Conservation (phyloP, 2,113 vertebrate genomes). For the Syngnathoides biaculeatus region DNA sequence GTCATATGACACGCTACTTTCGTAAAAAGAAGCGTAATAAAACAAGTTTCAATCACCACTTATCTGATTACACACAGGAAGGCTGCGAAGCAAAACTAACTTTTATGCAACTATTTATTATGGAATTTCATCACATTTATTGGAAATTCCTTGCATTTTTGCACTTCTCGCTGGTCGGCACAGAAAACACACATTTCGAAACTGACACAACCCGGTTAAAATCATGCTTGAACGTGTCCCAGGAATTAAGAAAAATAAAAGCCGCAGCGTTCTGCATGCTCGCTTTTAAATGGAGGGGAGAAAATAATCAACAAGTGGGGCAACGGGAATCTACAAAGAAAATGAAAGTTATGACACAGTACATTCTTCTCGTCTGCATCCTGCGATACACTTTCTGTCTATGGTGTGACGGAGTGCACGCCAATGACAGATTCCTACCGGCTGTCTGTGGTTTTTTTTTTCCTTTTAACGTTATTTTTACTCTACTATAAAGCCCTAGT, state of each 20-base stretch:
- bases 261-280: constrained; percentile 19
- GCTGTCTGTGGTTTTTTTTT: too few species aligned
- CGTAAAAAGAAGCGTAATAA: constrained; percentile 29
- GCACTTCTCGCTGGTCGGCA: constrained; percentile 10
- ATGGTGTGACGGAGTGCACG: too few species aligned
- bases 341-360: constrained; percentile 43
- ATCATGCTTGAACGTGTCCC: constrained; percentile 34
- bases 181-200: constrained; percentile 25
- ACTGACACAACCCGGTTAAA: constrained; percentile 15
- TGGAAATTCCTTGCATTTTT: constrained; percentile 27
- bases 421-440: too few species aligned
- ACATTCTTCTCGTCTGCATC: neutral
- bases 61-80: constrained; percentile 20
- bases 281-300: constrained; percentile 17
- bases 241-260: constrained; percentile 37
- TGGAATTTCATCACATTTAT: constrained; percentile 36
- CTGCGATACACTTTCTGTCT: too few species aligned
- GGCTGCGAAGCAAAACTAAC: constrained; percentile 13
- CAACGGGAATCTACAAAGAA: constrained; percentile 40
- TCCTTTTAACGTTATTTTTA: too few species aligned
- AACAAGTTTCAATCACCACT: constrained; percentile 17
- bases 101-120: constrained; percentile 22
- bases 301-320: constrained; percentile 4
- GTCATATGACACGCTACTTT: constrained; percentile 14
- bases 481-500: too few species aligned